Evolutionary conservation across 2,113 vertebrate species (phyloP).

Genomic region (Carollia perspicillata): DNA sequence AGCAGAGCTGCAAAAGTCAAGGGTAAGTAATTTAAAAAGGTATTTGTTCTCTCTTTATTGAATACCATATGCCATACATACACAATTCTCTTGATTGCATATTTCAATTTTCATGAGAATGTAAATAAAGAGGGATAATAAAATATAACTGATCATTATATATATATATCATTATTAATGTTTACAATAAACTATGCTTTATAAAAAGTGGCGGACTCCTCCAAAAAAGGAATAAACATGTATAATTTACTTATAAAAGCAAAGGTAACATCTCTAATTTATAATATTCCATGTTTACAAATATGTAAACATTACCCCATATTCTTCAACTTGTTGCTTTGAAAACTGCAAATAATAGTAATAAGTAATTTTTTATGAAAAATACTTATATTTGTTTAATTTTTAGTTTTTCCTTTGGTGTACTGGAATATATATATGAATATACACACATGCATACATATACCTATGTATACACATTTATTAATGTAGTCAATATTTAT

Average conservation of each 20-base stretch:
- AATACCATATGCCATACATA: neutral
- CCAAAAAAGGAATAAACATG: neutral
- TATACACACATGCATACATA: neutral
- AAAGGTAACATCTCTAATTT: neutral
- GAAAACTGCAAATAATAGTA: neutral
- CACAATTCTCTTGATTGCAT: neutral
- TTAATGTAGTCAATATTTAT: neutral
- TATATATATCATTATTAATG: neutral
- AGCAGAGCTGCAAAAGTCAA: slow-evolving; percentile 27
- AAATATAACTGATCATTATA: slow-evolving; percentile 31
- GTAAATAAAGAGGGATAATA: slow-evolving; percentile 16
- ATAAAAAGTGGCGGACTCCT: neutral
- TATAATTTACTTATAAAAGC: neutral
- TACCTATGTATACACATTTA: neutral
- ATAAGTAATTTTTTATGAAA: neutral
- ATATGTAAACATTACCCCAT: neutral
- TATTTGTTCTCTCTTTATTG: slow-evolving; percentile 51
- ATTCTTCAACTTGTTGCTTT: neutral
- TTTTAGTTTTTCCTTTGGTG: neutral
- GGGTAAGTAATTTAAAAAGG: slow-evolving; percentile 46
- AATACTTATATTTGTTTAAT: neutral
- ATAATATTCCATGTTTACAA: neutral
- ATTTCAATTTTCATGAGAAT: slow-evolving; percentile 57
- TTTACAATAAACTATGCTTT: neutral
- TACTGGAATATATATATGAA: neutral